These are phyloP conservation scores for Emydoidea blandingii DNA, from an alignment of 2,797 vertebrate genomes.

Conservation along the genomic window DNA sequence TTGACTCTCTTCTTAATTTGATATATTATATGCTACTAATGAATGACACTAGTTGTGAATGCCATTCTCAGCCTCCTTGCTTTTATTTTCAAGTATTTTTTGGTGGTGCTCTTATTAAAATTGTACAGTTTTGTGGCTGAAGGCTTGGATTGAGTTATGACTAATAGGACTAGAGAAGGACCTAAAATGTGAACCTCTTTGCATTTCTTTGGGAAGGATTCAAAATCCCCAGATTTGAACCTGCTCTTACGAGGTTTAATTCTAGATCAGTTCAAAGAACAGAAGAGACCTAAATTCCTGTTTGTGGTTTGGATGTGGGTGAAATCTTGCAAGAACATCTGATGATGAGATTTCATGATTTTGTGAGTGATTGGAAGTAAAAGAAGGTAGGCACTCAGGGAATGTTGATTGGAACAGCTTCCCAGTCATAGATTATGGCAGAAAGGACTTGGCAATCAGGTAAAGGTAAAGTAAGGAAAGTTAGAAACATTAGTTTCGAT, in stretches of 20 bases:
- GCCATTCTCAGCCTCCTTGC: constrained; percentile 15
- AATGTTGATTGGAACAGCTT: constrained; percentile 17
- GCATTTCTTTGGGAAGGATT: constrained; percentile 42
- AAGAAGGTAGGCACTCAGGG: constrained; percentile 3
- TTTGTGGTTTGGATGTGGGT: constrained; percentile 18
- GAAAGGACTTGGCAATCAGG: neutral
- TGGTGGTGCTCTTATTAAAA: constrained; percentile 22
- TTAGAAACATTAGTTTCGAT: neutral
- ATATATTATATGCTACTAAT: constrained; percentile 31
- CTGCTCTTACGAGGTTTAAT: neutral
- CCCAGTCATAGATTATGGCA: neutral
- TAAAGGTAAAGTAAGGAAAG: neutral
- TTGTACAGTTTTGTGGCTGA: constrained; percentile 13
- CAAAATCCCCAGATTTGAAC: constrained; percentile 45
- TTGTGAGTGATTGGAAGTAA: constrained; percentile 51
- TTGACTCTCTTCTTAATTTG: neutral
- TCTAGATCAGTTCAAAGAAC: constrained; percentile 25
- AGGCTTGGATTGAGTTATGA: constrained; percentile 45
- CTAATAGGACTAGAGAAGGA: constrained; percentile 53
- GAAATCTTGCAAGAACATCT: constrained; percentile 45
- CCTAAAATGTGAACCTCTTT: constrained; percentile 44
- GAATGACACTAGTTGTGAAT: constrained; percentile 21
- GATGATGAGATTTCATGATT: constrained; percentile 43
- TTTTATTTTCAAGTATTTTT: constrained; percentile 38
- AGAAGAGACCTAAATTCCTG: constrained; percentile 26